A percentile compares a stretch with the other conserved stretches of the same genome.
Conservation (phyloP, 2,113 vertebrate genomes). For the Stigmatopora nigra region DNA sequence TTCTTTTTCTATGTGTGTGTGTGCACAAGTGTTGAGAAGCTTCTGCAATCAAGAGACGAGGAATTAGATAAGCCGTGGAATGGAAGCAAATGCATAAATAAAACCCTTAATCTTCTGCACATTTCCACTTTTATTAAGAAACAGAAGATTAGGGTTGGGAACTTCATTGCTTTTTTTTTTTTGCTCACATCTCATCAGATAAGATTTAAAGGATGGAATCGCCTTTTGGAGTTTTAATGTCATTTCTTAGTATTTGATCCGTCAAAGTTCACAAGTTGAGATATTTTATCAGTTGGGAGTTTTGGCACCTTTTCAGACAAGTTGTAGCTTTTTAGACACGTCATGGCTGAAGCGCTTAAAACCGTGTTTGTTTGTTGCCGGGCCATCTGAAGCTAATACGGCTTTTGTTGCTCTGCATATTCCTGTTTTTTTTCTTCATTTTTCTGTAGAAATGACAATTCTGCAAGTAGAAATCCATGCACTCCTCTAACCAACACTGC, state of each 20-base stretch:
- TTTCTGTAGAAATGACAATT: neutral
- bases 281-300: neutral
- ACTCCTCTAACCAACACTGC: neutral
- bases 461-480: neutral
- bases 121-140: conserved; percentile 21
- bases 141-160: conserved; percentile 23
- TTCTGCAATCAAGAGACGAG: conserved; percentile 4
- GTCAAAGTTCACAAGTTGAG: conserved; percentile 27
- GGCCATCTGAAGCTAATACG: neutral
- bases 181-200: conserved; percentile 42
- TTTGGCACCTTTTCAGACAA: neutral
- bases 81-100: conserved; percentile 28
- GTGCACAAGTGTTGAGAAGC: neutral
- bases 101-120: conserved; percentile 26
- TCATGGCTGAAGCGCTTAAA: neutral
- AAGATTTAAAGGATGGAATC: conserved; percentile 20
- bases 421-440: neutral
- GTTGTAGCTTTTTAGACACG: neutral
- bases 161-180: conserved; percentile 29
- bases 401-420: neutral
- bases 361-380: neutral
- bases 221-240: conserved; percentile 21
- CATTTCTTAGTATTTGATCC: conserved; percentile 23
- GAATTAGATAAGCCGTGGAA: conserved; percentile 26
- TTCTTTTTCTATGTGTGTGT: conserved; percentile 9